Base-by-base conservation (phyloP, 2,113 vertebrate genomes). In the Riparia riparia region DNA sequence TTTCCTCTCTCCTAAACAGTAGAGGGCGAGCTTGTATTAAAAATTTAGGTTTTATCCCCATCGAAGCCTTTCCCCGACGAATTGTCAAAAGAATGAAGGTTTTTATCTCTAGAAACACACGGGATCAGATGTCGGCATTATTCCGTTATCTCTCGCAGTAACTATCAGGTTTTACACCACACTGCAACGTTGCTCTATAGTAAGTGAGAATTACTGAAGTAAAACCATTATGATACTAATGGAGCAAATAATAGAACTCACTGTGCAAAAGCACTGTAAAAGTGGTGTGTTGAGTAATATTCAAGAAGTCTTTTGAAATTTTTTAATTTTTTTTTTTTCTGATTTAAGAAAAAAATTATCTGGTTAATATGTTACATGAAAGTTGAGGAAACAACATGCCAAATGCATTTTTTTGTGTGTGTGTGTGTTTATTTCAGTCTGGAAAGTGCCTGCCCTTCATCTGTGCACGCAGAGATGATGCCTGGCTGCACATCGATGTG, bases 21-120 rank as follows among this genome's bases (percentile, higher is more conserved):
- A 97, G 97, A 95, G 96, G 97, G 95, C 97, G 70, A 66, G 26
- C 85, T 95, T 95, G 97, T 56, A 88, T 96, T 91, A 95, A 61
- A 92, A 89, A 96, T 95, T 70, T 15, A 17, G 5, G 6, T 14
- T 42, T 91, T 29, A 5, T 17, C 4, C 5, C 14, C 42, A 7
- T 53, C 10, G 20, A 8, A 73, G 66, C 44, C 49, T 74, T 37
- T 3, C 21, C 49, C 56, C 64, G 50, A 44, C 9, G 28, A 54
- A n/a, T 51, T 45, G 64, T n/a, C 6, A 4, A 19, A 84, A 64
- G 93, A 93, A 86, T 73, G 72, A 81, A 68, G 79, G 64, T 12
- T 83, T 93, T 96, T 94, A 84, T 93, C 95, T 86, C 65, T 57
- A 15, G 76, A 74, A 92, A 68, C 88, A 28, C 5, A 6, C 2